phyloP scores from a whole-genome alignment of 1,140 invertebrate species.

The Trichomalopsis sarcophagae region DNA sequence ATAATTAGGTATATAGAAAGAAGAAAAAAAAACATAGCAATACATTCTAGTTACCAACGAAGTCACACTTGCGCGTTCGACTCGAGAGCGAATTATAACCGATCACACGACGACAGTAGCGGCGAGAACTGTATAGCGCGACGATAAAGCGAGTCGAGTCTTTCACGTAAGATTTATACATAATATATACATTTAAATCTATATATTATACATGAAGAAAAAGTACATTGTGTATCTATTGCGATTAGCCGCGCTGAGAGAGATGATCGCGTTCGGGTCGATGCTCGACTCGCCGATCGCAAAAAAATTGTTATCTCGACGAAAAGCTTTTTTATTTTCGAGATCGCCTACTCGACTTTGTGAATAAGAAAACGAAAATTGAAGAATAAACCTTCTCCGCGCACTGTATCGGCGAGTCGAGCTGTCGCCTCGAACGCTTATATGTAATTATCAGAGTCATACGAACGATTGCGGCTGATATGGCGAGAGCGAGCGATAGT shows the following conservation, averaged over 20 bases:
- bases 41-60: constrained; percentile 54
- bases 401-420: not conserved
- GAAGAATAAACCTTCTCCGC: not conserved
- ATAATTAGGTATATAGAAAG: constrained; percentile 27
- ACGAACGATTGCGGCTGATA: not conserved
- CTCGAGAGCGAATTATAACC: constrained; percentile 45
- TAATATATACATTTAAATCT: constrained; percentile 23
- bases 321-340: constrained; percentile 20
- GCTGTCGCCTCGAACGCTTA: not conserved
- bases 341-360: not conserved
- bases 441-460: not conserved
- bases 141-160: constrained; percentile 12
- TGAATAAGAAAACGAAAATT: constrained; percentile 31
- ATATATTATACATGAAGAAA: constrained; percentile 12
- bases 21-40: constrained; percentile 37
- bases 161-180: constrained; percentile 43
- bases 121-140: not conserved
- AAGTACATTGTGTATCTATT: constrained; percentile 1
- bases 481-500: constrained; percentile 48
- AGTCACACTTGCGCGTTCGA: constrained; percentile 49
- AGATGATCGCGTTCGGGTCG: not conserved
- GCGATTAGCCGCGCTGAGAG: not conserved
- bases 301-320: constrained; percentile 16
- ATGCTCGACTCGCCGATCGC: not conserved
- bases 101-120: too few relatives aligned